Evolutionary conservation across 2,888 invertebrate genomes (phyloP).

Genomic region (Automeris io): DNA sequence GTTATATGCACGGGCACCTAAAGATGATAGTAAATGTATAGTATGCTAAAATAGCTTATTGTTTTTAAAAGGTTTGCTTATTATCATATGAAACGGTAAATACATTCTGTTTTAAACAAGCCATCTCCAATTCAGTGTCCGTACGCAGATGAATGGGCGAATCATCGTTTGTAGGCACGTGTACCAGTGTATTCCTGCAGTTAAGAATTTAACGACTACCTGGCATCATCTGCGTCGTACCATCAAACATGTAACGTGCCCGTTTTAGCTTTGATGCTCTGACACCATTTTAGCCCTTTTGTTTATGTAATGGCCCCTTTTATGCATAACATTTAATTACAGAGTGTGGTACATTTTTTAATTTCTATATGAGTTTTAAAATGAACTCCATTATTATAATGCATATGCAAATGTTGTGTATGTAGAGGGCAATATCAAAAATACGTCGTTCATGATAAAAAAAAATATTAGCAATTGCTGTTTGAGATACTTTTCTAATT

Average conservation of each 20-base stretch:
- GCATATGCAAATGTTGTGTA: too few species aligned
- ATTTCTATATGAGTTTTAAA: too few species aligned
- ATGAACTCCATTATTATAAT: too few species aligned
- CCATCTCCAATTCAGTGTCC: conserved; percentile 3
- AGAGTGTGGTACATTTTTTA: not conserved
- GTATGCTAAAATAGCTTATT: too few species aligned
- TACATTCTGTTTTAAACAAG: conserved; percentile 2
- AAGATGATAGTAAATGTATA: too few species aligned
- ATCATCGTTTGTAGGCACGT: not conserved
- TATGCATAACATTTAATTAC: not conserved
- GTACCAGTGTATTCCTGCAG: not conserved
- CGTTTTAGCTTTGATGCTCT: not conserved
- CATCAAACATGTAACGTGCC: not conserved
- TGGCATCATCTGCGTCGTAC: not conserved
- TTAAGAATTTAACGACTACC: conserved; percentile 2
- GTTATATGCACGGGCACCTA: too few species aligned
- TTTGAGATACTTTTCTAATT: too few species aligned
- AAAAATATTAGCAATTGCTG: too few species aligned
- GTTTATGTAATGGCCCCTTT: not conserved
- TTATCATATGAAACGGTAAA: conserved; percentile 6
- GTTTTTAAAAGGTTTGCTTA: too few species aligned
- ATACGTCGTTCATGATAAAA: too few species aligned
- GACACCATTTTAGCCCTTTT: not conserved
- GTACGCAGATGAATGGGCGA: conserved; percentile 1
- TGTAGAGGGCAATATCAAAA: too few species aligned